Evolutionary conservation across 2,888 invertebrate species (phyloP).

Genomic region (Fragum fragum): DNA sequence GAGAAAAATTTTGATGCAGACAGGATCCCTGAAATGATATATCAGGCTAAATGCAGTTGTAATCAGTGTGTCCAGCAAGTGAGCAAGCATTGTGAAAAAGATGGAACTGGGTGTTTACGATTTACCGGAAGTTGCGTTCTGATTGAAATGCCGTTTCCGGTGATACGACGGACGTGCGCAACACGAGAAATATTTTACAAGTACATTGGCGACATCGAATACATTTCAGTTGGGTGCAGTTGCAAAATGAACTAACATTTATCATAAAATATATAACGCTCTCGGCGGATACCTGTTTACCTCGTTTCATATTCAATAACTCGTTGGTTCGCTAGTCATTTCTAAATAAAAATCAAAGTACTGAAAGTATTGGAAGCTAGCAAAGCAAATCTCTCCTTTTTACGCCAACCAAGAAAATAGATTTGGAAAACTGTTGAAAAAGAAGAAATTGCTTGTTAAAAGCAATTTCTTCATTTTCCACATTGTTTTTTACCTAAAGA

Average conservation of each 20-base stretch:
- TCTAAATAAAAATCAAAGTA: too few species aligned
- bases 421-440: too few species aligned
- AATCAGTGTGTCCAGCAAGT: background rate
- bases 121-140: slow-evolving; percentile 6
- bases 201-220: background rate
- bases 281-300: too few species aligned
- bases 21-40: background rate
- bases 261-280: too few species aligned
- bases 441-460: too few species aligned
- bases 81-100: background rate
- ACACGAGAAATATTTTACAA: background rate
- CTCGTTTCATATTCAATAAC: too few species aligned
- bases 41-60: slow-evolving; percentile 7
- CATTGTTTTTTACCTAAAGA: too few species aligned
- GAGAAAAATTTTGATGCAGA: background rate
- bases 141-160: slow-evolving; percentile 11
- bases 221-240: background rate
- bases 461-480: too few species aligned
- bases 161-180: background rate
- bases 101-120: slow-evolving; percentile 7
- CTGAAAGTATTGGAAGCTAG: too few species aligned
- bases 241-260: background rate
- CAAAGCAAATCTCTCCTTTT: too few species aligned
- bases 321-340: too few species aligned
- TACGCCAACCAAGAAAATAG: too few species aligned